Conservation (phyloP, 2,888 invertebrate species). For the Agrochola macilenta region DNA sequence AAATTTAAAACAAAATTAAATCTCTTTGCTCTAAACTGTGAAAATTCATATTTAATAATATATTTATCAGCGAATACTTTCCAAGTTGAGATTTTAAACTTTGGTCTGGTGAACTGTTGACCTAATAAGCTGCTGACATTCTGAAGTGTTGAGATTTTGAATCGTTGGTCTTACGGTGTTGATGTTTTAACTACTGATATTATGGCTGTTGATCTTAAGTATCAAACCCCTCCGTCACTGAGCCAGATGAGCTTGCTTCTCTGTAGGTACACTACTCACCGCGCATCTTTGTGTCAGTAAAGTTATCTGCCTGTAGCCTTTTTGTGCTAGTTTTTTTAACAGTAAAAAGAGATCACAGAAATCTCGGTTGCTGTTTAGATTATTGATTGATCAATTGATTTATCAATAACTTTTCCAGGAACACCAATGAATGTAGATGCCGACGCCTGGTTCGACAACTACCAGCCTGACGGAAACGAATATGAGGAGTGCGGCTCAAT, state of each 20-base stretch:
- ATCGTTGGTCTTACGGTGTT: no score
- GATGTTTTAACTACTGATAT: no score
- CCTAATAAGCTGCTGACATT: no score
- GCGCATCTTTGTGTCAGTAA: neutral
- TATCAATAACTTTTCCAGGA: slow-evolving; percentile 14
- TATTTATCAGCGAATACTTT: no score
- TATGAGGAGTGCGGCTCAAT: slow-evolving; percentile 71
- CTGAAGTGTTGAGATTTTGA: no score
- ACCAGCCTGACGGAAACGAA: slow-evolving; percentile 74
- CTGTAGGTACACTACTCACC: no score
- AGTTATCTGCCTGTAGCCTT: neutral
- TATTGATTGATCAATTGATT: neutral
- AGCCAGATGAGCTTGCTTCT: neutral
- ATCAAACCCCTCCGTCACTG: neutral
- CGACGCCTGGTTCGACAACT: slow-evolving; percentile 73
- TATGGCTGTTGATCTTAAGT: no score
- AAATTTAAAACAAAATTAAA: no score
- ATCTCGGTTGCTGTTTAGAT: neutral
- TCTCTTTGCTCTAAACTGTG: no score
- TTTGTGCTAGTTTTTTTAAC: neutral
- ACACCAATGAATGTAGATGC: slow-evolving; percentile 61
- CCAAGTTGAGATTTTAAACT: no score
- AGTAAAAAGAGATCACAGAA: neutral
- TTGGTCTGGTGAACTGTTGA: no score
- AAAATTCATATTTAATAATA: no score